Conservation (phyloP, 2,113 vertebrate genomes). For the Cinclus mexicanus region DNA sequence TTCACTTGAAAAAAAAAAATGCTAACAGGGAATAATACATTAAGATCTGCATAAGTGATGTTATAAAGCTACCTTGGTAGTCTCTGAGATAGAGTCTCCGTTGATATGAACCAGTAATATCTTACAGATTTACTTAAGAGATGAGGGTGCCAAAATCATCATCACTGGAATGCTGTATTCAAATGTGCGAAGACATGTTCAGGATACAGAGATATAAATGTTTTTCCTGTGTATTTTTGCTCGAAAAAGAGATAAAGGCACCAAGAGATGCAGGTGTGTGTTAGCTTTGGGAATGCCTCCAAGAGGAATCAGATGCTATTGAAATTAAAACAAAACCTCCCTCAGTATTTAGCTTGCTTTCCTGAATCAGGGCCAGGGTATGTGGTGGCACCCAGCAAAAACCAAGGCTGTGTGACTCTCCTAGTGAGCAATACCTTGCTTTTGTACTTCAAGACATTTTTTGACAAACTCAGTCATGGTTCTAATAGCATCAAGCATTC, state of each 20-base stretch:
- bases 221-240: not conserved
- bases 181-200: not conserved
- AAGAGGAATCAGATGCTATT: slow-evolving; percentile 42
- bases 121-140: not conserved
- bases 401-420: not conserved
- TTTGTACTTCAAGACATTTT: not conserved
- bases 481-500: not conserved
- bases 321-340: slow-evolving; percentile 37
- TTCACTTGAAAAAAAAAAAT: not conserved
- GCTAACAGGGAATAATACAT: slow-evolving; percentile 1
- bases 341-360: slow-evolving; percentile 21
- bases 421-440: not conserved
- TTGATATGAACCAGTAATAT: not conserved
- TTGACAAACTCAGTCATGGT: not conserved
- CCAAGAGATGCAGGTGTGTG: slow-evolving; percentile 51
- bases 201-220: not conserved
- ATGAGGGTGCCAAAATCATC: not conserved
- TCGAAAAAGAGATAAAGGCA: not conserved
- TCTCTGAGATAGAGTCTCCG: not conserved
- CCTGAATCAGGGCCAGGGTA: slow-evolving; percentile 19
- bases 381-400: not conserved
- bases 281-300: slow-evolving; percentile 39
- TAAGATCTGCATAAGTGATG: slow-evolving; percentile 45
- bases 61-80: slow-evolving; percentile 49
- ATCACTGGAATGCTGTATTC: not conserved